These are phyloP conservation scores for Drosophila prosaltans DNA, from an alignment of 1,140 invertebrate genomes.

Conservation along the genomic window DNA sequence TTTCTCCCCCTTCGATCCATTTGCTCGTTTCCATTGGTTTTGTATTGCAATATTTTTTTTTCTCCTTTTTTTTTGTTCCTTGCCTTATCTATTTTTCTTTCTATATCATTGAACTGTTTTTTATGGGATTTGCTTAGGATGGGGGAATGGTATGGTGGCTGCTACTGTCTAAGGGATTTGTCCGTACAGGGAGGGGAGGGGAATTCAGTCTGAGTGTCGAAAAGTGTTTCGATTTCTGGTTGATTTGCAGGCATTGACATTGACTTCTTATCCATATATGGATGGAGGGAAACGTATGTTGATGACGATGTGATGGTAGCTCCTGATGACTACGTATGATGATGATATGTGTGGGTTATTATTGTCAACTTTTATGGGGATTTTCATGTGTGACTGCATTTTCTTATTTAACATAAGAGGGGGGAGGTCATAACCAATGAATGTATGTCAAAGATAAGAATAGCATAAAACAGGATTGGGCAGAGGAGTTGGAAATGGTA, in stretches of 20 bases:
- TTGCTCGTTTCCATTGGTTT: slow-evolving; percentile 31
- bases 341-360: slow-evolving; percentile 63
- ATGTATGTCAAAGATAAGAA: slow-evolving; percentile 52
- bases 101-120: slow-evolving; percentile 76
- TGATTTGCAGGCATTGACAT: slow-evolving; percentile 53
- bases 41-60: neutral
- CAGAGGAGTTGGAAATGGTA: neutral
- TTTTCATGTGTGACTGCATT: slow-evolving; percentile 60
- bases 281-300: slow-evolving; percentile 39
- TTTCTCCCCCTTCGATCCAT: slow-evolving; percentile 47
- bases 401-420: neutral
- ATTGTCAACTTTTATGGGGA: slow-evolving; percentile 60
- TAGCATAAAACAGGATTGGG: slow-evolving; percentile 16
- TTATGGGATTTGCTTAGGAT: slow-evolving; percentile 60
- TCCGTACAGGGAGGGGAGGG: neutral
- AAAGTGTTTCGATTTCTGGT: slow-evolving; percentile 49
- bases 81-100: slow-evolving; percentile 74
- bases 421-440: slow-evolving; percentile 2
- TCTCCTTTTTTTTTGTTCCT: slow-evolving; percentile 15
- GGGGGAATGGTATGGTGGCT: slow-evolving; percentile 22
- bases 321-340: slow-evolving; percentile 20
- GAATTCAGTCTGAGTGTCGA: slow-evolving; percentile 16
- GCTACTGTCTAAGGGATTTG: slow-evolving; percentile 25
- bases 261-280: slow-evolving; percentile 44
- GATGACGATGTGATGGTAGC: slow-evolving; percentile 32